phyloP scores from a whole-genome alignment of 2,888 invertebrate genomes.

The Hypsopygia costalis region DNA sequence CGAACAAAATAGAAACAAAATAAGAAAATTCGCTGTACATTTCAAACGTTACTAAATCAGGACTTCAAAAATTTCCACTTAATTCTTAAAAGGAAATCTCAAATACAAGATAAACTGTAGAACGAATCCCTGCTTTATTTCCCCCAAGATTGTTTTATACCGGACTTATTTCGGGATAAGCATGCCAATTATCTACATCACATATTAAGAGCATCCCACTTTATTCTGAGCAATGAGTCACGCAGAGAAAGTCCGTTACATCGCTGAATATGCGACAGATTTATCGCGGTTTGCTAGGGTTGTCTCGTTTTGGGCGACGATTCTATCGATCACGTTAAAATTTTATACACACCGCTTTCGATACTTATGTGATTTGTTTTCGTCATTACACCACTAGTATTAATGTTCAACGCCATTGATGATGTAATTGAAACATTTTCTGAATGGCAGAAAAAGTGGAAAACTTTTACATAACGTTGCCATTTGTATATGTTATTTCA shows the following conservation, averaged over 20 bases:
- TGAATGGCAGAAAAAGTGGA: too few relatives aligned
- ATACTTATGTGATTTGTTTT: too few relatives aligned
- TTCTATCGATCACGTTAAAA: slow-evolving; percentile 2
- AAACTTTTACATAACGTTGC: too few relatives aligned
- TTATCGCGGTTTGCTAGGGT: slow-evolving; percentile 67
- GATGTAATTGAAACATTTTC: too few relatives aligned
- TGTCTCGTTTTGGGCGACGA: slow-evolving; percentile 19
- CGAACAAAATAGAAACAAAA: too few relatives aligned
- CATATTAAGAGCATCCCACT: slow-evolving; percentile 69
- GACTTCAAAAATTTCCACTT: not conserved
- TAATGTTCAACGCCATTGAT: too few relatives aligned
- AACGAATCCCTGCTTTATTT: slow-evolving; percentile 17
- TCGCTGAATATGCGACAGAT: slow-evolving; percentile 80
- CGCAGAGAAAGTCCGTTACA: slow-evolving; percentile 76
- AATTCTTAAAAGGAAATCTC: not conserved
- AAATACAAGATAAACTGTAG: not conserved
- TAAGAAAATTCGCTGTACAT: too few relatives aligned
- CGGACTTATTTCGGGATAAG: slow-evolving; percentile 64
- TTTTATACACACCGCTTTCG: too few relatives aligned
- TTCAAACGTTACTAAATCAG: too few relatives aligned
- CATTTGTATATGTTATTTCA: too few relatives aligned
- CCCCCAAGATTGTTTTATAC: slow-evolving; percentile 37
- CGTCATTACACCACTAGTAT: too few relatives aligned
- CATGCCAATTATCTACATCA: slow-evolving; percentile 75
- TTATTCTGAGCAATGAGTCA: slow-evolving; percentile 76